Percentiles rank a stretch among this genome's conserved stretches.
Conservation (phyloP, 2,113 vertebrate species). For the Brachypodius melanocephalos region DNA sequence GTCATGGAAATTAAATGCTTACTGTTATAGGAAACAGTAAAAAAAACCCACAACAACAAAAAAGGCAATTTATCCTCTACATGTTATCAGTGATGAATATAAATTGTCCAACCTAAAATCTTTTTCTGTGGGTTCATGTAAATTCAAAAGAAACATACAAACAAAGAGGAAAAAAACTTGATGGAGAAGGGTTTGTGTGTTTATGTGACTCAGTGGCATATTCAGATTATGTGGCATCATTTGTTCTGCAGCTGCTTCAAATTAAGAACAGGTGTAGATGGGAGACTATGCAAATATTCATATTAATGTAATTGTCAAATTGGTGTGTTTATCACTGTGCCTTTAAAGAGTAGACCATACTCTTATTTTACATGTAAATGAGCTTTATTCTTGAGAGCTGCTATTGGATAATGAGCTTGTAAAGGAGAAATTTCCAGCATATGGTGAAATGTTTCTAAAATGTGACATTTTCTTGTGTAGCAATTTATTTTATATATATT, state of each 20-base stretch:
- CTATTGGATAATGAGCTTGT: constrained; percentile 72
- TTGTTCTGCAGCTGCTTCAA: constrained; percentile 79
- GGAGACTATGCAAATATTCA: constrained; percentile 81
- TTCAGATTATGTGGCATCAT: constrained; percentile 67
- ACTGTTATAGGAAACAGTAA: not conserved
- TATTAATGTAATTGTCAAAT: constrained; percentile 84
- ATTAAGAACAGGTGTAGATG: constrained; percentile 80
- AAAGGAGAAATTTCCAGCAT: constrained; percentile 53
- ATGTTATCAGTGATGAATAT: not conserved
- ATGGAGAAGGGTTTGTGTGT: not conserved
- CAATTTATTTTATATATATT: not conserved
- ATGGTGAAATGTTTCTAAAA: constrained; percentile 43
- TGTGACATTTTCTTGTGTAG: constrained; percentile 13
- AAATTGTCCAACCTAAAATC: not conserved
- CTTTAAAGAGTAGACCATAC: constrained; percentile 77
- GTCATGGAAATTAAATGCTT: not conserved
- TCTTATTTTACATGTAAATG: constrained; percentile 81
- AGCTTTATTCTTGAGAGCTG: constrained; percentile 73
- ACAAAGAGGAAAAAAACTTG: not conserved
- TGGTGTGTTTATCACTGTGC: constrained; percentile 78
- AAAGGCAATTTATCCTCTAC: not conserved
- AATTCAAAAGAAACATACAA: constrained; percentile 10
- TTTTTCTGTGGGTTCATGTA: not conserved
- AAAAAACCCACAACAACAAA: not conserved
- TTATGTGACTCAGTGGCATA: constrained; percentile 20